Evolutionary conservation across 2,888 invertebrate genomes (phyloP), one percentile per base, ranked within the genome.

Genomic region (Sipha maydis): DNA sequence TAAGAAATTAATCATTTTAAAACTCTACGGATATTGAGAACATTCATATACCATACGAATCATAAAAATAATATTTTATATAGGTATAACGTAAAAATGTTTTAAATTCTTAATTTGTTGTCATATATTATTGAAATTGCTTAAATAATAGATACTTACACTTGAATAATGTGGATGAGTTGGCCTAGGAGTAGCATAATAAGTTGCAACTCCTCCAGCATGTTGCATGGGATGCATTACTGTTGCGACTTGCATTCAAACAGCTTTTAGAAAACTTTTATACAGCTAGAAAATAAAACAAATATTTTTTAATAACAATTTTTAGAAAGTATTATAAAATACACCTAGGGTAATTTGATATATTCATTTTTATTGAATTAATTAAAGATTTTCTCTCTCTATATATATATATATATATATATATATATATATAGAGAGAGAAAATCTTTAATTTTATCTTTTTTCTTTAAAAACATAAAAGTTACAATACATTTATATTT

Each of bases 181-280:
- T 88, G 61, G 88, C 25, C 88, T 82, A 34, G 88, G 88, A 77
- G 85, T 79, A 48, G 79, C 85, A 88, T 88, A 88, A 88, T 82
- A 88, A 9, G 88, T 76, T 76, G 88, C 80, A 25, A 88, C 80
- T 56, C 80, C 88, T 5, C 80, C 61, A 25, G 71, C 79, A 75
- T 88, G 88, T 82, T 88, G 88, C 34, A 88, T 80, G 31, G 88
- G 67, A 67, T 88, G 88, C 88, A 88, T 88, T 48, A 82, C 75
- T 31, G 86, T 88, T 75, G 88, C 80, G 41, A 88, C 80, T 88
- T 88, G 88, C 88, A 88, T 88, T 88, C 75, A 75, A 76, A 67
- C 38, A n/a, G 19, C 75, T 82, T 88, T 80, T 73, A 80, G 28
- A 28, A 86, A 73, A 75, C 88, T 75, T 75, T 54, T 88, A 28